These are phyloP conservation scores for Petaurus breviceps DNA, from an alignment of 2,113 vertebrate genomes.

Conservation along the genomic window DNA sequence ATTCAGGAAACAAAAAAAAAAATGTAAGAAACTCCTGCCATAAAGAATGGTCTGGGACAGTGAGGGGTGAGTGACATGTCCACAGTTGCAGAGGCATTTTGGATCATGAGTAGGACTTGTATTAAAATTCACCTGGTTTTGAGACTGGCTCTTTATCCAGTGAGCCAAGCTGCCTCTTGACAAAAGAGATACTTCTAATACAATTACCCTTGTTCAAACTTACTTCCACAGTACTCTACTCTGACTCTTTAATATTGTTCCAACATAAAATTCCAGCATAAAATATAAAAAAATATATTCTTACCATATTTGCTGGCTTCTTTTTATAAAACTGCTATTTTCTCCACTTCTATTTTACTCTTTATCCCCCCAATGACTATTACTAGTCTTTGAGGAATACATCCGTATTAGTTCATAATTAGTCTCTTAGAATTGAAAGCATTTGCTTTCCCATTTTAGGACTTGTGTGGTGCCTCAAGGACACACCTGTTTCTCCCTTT, in stretches of 20 bases:
- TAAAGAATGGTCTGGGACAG: background rate
- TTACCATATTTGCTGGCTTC: background rate
- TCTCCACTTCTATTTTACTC: background rate
- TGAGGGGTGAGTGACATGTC: background rate
- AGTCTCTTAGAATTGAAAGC: no score
- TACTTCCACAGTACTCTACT: background rate
- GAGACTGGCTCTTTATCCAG: background rate
- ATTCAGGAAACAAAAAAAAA: background rate
- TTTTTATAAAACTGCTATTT: background rate
- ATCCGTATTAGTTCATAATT: no score
- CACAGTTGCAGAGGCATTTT: background rate
- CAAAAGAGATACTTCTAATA: no score
- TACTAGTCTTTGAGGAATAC: background rate
- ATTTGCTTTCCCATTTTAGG: no score
- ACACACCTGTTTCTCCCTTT: background rate
- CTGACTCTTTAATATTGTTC: background rate
- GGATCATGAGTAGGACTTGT: background rate
- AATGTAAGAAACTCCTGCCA: background rate
- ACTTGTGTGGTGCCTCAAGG: background rate
- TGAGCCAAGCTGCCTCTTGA: background rate
- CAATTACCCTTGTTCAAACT: background rate
- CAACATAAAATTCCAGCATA: no score
- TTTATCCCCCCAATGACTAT: background rate
- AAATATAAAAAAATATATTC: background rate
- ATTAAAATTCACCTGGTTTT: background rate